phyloP scores from a whole-genome alignment of 2,113 vertebrate genomes.

The Tretioscincus oriximinensis region DNA sequence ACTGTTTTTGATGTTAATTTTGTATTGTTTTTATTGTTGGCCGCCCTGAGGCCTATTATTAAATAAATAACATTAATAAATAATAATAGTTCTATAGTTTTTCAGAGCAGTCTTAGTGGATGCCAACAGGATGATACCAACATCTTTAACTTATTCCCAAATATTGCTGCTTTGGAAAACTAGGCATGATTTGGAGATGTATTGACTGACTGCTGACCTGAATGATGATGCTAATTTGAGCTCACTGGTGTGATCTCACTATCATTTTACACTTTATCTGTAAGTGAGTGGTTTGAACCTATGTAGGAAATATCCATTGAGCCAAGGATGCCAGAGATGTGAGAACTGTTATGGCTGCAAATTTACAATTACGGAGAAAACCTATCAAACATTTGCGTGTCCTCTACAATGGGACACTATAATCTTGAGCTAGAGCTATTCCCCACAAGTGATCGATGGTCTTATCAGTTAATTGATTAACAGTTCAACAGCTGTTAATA shows the following conservation, averaged over 20 bases:
- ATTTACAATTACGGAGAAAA: no score
- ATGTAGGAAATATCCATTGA: neutral
- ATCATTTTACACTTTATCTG: neutral
- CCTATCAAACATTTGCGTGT: no score
- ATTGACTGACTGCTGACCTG: neutral
- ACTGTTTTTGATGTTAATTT: no score
- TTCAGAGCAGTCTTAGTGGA: neutral
- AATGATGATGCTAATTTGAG: neutral
- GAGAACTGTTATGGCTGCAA: neutral
- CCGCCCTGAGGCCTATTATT: no score
- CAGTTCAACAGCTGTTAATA: no score
- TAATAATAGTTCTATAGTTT: no score
- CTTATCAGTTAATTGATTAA: neutral
- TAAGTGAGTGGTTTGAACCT: neutral
- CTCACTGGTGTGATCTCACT: neutral
- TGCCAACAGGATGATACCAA: neutral
- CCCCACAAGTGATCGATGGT: neutral
- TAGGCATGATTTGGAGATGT: no score
- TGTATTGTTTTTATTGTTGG: no score
- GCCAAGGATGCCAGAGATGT: neutral
- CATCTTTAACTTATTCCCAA: neutral
- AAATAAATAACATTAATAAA: no score
- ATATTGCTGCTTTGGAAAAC: no score
- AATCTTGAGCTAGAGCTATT: no score
- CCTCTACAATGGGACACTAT: no score